Evolutionary conservation across 2,113 vertebrate species (phyloP).

Genomic region (Pholis gunnellus): DNA sequence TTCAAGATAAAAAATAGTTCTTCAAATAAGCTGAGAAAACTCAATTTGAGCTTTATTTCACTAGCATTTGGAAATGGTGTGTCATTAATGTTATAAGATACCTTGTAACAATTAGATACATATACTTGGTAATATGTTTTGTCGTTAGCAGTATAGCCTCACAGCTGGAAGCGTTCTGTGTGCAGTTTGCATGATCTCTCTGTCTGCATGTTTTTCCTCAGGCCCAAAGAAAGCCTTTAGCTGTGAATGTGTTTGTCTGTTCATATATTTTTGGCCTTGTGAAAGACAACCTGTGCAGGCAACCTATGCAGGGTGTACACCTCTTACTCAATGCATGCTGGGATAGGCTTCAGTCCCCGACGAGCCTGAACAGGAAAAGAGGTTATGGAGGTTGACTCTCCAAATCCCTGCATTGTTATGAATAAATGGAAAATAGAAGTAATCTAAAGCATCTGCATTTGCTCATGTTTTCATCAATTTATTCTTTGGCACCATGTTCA

Average conservation of each 20-base stretch:
- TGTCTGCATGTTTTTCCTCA: background rate
- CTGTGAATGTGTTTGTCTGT: background rate
- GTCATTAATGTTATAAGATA: background rate
- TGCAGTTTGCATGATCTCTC: background rate
- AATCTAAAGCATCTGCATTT: slow-evolving; percentile 27
- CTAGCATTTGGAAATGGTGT: background rate
- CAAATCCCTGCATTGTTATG: slow-evolving; percentile 10
- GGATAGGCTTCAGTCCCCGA: background rate
- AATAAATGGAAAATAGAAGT: slow-evolving; percentile 47
- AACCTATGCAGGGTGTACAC: background rate
- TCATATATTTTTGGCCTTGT: background rate
- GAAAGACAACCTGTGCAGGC: background rate
- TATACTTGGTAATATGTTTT: background rate
- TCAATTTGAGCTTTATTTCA: background rate
- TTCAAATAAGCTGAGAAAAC: background rate
- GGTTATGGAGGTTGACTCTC: background rate
- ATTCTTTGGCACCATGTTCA: slow-evolving; percentile 26
- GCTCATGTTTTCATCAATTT: slow-evolving; percentile 25
- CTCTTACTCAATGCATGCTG: background rate
- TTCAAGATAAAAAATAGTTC: background rate
- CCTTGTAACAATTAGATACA: background rate
- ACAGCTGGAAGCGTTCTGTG: slow-evolving; percentile 1
- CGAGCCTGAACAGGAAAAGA: background rate
- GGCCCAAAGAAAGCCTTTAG: background rate
- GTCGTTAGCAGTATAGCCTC: background rate